Conservation (phyloP, 2,113 vertebrate genomes). For the Hyaena hyaena region DNA sequence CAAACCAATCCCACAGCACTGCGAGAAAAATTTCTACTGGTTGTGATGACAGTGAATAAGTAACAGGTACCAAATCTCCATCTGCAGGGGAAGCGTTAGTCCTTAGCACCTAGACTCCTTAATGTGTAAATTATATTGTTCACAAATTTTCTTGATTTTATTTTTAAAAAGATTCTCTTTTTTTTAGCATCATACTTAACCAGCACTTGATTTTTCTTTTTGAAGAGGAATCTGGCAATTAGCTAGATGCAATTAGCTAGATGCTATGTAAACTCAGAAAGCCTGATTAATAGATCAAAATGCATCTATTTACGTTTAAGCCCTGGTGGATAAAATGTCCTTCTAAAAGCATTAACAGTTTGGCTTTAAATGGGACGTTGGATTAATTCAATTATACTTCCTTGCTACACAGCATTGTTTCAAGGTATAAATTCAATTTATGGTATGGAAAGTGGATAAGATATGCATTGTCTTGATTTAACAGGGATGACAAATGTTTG, state of each 20-base stretch:
- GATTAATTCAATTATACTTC: slow-evolving; percentile 44
- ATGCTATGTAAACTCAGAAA: slow-evolving; percentile 15
- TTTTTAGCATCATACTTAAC: slow-evolving; percentile 20
- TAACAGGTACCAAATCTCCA: neutral
- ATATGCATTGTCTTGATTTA: slow-evolving; percentile 37
- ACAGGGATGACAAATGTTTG: neutral
- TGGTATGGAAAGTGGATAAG: slow-evolving; percentile 15
- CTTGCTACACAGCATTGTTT: neutral
- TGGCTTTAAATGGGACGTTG: slow-evolving; percentile 35
- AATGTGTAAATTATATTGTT: neutral
- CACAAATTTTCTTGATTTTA: slow-evolving; percentile 24
- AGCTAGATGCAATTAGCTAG: neutral
- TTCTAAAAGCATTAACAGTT: slow-evolving; percentile 5
- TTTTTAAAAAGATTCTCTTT: slow-evolving; percentile 49
- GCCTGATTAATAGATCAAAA: slow-evolving; percentile 52
- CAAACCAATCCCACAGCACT: neutral
- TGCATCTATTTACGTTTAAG: slow-evolving; percentile 47
- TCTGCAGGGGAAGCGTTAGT: neutral
- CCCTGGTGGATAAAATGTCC: neutral
- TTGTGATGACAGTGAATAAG: neutral
- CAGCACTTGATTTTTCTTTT: slow-evolving; percentile 29
- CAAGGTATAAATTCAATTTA: slow-evolving; percentile 48
- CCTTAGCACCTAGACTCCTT: neutral
- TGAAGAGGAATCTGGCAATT: neutral
- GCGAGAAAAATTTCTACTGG: neutral